phyloP scores from a whole-genome alignment of 2,797 vertebrate species.

The Lithobates sylvaticus region DNA sequence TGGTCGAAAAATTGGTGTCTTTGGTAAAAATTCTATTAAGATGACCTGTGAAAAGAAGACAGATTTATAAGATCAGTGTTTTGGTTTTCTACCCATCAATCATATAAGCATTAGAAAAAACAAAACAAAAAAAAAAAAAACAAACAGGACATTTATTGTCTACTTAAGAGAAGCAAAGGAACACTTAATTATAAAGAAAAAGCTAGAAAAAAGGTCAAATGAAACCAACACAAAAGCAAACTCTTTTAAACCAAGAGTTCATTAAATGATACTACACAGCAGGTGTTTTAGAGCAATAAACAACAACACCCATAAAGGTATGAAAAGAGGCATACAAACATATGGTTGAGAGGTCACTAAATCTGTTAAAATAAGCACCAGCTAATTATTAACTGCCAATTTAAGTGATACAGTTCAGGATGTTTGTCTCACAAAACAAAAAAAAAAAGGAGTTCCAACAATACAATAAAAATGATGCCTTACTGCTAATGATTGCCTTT shows the following conservation, averaged over 20 bases:
- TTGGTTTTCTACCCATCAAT: slow-evolving; percentile 46
- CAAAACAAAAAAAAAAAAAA: background rate
- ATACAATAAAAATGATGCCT: slow-evolving; percentile 47
- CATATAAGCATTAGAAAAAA: slow-evolving; percentile 36
- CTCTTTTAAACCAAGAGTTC: slow-evolving; percentile 76
- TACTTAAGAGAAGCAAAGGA: slow-evolving; percentile 13
- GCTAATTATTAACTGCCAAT: slow-evolving; percentile 46
- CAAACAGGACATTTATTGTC: slow-evolving; percentile 45
- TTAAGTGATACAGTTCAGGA: slow-evolving; percentile 41
- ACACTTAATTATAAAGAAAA: slow-evolving; percentile 7
- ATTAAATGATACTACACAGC: slow-evolving; percentile 75
- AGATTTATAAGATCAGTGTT: slow-evolving; percentile 58
- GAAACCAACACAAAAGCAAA: slow-evolving; percentile 77
- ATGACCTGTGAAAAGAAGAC: slow-evolving; percentile 87
- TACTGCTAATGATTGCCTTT: slow-evolving; percentile 57
- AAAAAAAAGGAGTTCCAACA: slow-evolving; percentile 1
- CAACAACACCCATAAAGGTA: slow-evolving; percentile 25
- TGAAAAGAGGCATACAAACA: slow-evolving; percentile 48
- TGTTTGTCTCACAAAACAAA: slow-evolving; percentile 2
- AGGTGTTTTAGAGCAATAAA: slow-evolving; percentile 67
- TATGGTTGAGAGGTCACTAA: slow-evolving; percentile 39
- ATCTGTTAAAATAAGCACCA: slow-evolving; percentile 41
- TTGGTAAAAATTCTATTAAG: slow-evolving; percentile 99
- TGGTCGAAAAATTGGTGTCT: slow-evolving; percentile 99
- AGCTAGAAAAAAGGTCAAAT: slow-evolving; percentile 45